A percentile compares a stretch with the other conserved stretches of the same genome.
phyloP scores from a whole-genome alignment of 2,113 vertebrate species.

The Laterallus jamaicensis region DNA sequence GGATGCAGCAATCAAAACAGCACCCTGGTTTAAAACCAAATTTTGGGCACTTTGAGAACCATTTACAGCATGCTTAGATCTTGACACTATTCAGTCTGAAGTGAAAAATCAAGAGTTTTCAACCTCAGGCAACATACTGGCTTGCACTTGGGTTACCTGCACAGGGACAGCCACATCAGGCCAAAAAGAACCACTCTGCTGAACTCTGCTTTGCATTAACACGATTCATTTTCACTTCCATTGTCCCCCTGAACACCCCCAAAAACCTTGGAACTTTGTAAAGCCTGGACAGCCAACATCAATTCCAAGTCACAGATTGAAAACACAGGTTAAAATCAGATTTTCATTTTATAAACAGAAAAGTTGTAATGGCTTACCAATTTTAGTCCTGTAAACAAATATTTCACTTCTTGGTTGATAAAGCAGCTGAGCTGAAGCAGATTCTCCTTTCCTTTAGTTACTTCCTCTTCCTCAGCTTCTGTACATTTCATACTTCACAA shows the following conservation, averaged over 20 bases:
- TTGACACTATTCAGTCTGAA: neutral
- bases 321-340: neutral
- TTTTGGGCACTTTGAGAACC: neutral
- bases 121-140: neutral
- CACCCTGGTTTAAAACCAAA: neutral
- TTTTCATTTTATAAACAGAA: neutral
- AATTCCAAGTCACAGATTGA: neutral
- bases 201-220: neutral
- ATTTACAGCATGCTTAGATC: neutral
- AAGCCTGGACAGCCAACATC: neutral
- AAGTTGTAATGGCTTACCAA: conserved; percentile 79
- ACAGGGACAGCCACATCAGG: neutral
- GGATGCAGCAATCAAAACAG: neutral
- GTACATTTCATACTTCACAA: conserved; percentile 95
- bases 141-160: neutral
- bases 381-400: conserved; percentile 94
- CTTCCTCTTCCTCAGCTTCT: conserved; percentile 94
- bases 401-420: conserved; percentile 99
- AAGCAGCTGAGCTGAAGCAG: conserved; percentile 98
- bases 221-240: neutral
- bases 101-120: neutral
- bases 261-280: neutral
- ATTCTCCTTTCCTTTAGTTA: conserved; percentile 93
- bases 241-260: neutral
- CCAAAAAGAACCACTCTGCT: neutral